A percentile compares a stretch with the other conserved stretches of the same genome.
Evolutionary conservation across 1,140 invertebrate species (phyloP).

Genomic region (Brachionus rubens): DNA sequence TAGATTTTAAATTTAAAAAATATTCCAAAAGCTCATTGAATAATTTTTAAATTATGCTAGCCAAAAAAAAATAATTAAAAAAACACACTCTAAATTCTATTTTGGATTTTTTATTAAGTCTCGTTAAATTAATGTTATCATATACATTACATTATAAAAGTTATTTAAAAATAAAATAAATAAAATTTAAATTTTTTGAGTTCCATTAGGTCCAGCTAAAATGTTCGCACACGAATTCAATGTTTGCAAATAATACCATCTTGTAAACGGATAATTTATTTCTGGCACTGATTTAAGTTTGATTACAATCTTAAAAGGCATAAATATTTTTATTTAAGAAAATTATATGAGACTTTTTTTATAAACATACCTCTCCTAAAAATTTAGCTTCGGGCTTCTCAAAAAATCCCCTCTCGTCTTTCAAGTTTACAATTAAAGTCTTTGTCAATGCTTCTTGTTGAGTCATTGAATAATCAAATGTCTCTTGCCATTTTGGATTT

Average conservation of each 20-base stretch:
- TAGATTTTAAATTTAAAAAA: too few relatives aligned
- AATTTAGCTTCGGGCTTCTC: conserved; percentile 20
- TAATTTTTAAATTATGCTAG: too few relatives aligned
- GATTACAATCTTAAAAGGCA: background rate
- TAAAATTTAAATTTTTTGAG: too few relatives aligned
- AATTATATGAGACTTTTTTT: background rate
- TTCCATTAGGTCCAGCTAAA: background rate
- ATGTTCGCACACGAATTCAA: conserved; percentile 24
- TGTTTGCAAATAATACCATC: conserved; percentile 41
- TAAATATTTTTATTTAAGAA: background rate
- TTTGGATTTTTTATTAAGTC: too few relatives aligned
- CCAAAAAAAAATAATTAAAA: too few relatives aligned
- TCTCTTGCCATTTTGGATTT: conserved; percentile 77
- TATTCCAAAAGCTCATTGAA: too few relatives aligned
- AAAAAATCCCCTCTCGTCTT: conserved; percentile 45
- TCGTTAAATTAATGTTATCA: too few relatives aligned
- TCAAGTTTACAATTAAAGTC: background rate
- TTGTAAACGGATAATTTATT: conserved; percentile 29
- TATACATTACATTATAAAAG: too few relatives aligned
- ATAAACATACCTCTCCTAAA: conserved; percentile 23
- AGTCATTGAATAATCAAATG: conserved; percentile 52
- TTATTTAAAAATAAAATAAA: too few relatives aligned
- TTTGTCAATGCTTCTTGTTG: background rate
- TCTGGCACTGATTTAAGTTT: conserved; percentile 27
- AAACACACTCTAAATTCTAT: too few relatives aligned